A percentile compares a stretch with the other conserved stretches of the same genome.
These are phyloP conservation scores for Pogona vitticeps DNA, from an alignment of 2,113 vertebrate species.

Conservation along the genomic window DNA sequence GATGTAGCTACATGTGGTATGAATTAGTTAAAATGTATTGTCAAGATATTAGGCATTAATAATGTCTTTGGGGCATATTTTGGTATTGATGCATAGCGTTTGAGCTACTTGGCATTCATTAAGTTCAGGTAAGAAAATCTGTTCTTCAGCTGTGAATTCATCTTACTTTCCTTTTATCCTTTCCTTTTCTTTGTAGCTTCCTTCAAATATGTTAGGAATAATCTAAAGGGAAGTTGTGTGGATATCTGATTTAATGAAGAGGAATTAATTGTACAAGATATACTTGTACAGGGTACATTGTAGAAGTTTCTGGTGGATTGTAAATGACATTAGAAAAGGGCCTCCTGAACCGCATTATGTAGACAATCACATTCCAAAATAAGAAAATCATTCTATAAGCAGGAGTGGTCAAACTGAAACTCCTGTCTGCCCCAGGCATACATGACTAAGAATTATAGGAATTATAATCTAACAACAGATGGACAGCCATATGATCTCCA, in stretches of 20 bases:
- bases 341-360: not conserved
- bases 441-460: not conserved
- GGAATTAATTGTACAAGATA: not conserved
- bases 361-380: not conserved
- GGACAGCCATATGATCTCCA: too few relatives aligned
- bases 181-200: not conserved
- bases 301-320: not conserved
- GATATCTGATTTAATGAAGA: not conserved
- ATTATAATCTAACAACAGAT: not conserved
- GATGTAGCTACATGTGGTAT: constrained; percentile 45
- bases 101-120: constrained; percentile 64
- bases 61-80: constrained; percentile 51
- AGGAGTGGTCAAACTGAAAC: too few relatives aligned
- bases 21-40: constrained; percentile 57
- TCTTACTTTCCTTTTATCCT: not conserved
- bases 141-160: constrained; percentile 2
- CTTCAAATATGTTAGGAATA: not conserved
- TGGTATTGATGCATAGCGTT: constrained; percentile 51
- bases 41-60: constrained; percentile 34
- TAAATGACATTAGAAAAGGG: not conserved
- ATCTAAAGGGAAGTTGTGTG: not conserved
- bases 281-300: not conserved
- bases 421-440: too few relatives aligned
- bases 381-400: not conserved
- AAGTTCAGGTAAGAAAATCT: constrained; percentile 53